phyloP scores from a whole-genome alignment of 1,140 invertebrate genomes.

The Coptotermes formosanus region DNA sequence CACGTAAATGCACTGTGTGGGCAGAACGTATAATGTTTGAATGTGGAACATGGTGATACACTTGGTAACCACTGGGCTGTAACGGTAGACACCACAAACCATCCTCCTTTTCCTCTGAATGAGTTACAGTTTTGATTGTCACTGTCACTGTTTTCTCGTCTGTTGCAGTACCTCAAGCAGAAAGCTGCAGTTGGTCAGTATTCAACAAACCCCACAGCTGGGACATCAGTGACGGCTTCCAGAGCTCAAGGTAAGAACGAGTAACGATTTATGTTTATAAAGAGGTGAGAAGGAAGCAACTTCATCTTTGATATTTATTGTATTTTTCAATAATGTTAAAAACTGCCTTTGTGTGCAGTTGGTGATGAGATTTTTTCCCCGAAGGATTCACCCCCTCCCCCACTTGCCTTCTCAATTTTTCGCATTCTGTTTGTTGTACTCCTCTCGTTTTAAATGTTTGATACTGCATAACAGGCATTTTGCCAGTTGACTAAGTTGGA shows the following conservation, averaged over 20 bases:
- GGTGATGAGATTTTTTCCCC: background rate
- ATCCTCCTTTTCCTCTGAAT: too few species aligned
- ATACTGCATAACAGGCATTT: background rate
- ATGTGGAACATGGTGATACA: too few species aligned
- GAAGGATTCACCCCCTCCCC: background rate
- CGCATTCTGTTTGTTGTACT: background rate
- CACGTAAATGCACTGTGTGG: too few species aligned
- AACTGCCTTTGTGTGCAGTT: background rate
- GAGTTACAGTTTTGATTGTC: too few species aligned
- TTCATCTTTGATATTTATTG: constrained; percentile 1
- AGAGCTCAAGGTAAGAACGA: background rate
- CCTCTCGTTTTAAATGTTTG: background rate
- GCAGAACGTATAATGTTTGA: too few species aligned
- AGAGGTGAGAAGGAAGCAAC: background rate
- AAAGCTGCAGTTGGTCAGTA: background rate
- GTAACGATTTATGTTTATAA: background rate
- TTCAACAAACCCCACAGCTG: background rate
- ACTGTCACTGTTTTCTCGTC: background rate
- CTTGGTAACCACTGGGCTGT: too few species aligned
- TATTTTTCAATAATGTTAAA: background rate
- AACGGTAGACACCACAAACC: too few species aligned
- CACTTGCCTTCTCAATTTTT: background rate
- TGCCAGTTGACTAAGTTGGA: constrained; percentile 9
- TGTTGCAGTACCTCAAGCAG: constrained; percentile 1
- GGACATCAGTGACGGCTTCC: background rate